Evolutionary conservation across 2,797 vertebrate genomes (phyloP).

Genomic region (Schizopygopsis malacanthus): DNA sequence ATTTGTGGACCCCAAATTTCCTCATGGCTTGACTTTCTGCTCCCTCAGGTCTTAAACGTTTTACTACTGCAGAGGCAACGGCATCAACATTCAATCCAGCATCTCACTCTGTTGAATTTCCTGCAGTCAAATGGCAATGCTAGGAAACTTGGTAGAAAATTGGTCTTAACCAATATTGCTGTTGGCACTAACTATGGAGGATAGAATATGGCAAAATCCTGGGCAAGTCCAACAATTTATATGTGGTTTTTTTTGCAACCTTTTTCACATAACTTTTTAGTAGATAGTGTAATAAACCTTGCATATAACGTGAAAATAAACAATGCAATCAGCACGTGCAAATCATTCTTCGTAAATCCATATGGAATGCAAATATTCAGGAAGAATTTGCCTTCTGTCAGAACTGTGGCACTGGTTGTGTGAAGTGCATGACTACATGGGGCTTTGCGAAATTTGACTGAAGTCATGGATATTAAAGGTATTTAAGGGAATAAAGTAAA

Average conservation of each 20-base stretch:
- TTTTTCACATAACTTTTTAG: too few relatives aligned
- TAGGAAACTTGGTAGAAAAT: not conserved
- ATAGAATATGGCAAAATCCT: not conserved
- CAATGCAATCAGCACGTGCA: too few relatives aligned
- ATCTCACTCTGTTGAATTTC: conserved; percentile 5
- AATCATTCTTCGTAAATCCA: not conserved
- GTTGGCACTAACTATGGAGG: conserved; percentile 17
- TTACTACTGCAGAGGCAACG: conserved; percentile 5
- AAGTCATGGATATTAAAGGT: too few relatives aligned
- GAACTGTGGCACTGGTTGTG: not conserved
- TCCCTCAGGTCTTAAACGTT: conserved; percentile 42
- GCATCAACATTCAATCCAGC: not conserved
- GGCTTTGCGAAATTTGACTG: too few relatives aligned
- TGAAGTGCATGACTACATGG: not conserved
- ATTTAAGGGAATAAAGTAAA: too few relatives aligned
- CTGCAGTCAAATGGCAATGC: not conserved
- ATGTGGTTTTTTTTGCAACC: too few relatives aligned
- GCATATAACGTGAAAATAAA: too few relatives aligned
- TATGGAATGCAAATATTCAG: not conserved
- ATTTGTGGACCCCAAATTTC: conserved; percentile 45
- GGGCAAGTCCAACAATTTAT: conserved; percentile 19
- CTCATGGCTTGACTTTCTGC: conserved; percentile 35
- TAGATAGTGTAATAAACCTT: too few relatives aligned
- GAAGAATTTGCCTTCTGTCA: not conserved
- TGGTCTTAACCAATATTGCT: conserved; percentile 10